Conservation (phyloP, 2,113 vertebrate species). For the Coptodon bakossiorum region DNA sequence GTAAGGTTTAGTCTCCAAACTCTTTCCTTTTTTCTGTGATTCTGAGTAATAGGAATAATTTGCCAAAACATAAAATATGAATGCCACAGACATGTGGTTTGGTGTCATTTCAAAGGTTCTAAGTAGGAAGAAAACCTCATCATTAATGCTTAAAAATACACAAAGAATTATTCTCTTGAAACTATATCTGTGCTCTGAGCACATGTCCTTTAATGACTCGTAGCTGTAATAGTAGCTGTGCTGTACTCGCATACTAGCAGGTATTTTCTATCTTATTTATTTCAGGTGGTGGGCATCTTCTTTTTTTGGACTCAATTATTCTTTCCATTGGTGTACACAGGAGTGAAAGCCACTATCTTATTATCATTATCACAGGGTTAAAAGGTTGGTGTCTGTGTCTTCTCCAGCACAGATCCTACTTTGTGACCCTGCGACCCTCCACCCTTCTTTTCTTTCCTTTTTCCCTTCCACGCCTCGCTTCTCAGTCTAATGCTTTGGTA, state of each 20-base stretch:
- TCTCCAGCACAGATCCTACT: slow-evolving; percentile 43
- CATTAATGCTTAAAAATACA: slow-evolving; percentile 32
- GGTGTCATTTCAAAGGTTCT: slow-evolving; percentile 11
- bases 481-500: slow-evolving; percentile 41
- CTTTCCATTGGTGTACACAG: slow-evolving; percentile 3
- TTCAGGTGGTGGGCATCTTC: slow-evolving; percentile 23
- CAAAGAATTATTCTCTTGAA: slow-evolving; percentile 15
- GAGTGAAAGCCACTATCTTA: slow-evolving; percentile 33
- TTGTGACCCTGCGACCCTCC: slow-evolving; percentile 20
- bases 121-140: not conserved
- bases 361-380: slow-evolving; percentile 52
- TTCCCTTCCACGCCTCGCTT: slow-evolving; percentile 35
- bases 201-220: slow-evolving; percentile 21
- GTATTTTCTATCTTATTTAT: slow-evolving; percentile 21
- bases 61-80: slow-evolving; percentile 13
- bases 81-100: slow-evolving; percentile 1
- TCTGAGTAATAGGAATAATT: not conserved
- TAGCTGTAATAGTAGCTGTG: slow-evolving; percentile 12
- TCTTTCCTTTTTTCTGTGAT: not conserved
- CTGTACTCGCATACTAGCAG: not conserved
- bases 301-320: not conserved
- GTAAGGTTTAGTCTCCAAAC: not conserved
- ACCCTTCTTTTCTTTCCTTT: not conserved
- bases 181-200: not conserved
- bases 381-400: slow-evolving; percentile 60